These are phyloP conservation scores for Drepana arcuata DNA, from an alignment of 1,140 invertebrate genomes.

Conservation along the genomic window DNA sequence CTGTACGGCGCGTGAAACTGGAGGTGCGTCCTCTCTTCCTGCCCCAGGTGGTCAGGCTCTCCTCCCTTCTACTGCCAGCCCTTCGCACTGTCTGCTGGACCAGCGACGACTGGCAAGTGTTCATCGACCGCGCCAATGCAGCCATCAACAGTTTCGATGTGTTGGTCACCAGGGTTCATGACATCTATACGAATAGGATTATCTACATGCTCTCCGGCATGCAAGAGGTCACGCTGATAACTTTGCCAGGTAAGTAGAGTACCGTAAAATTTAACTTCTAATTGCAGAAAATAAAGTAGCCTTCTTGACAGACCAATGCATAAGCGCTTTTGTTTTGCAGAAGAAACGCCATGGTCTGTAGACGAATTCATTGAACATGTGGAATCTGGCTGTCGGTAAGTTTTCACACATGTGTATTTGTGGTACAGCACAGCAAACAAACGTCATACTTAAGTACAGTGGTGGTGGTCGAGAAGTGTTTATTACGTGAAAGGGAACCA, in stretches of 20 bases:
- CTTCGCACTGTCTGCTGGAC: conserved; percentile 87
- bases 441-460: too few species aligned
- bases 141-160: conserved; percentile 88
- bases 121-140: conserved; percentile 77
- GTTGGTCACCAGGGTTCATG: conserved; percentile 87
- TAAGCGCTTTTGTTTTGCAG: conserved; percentile 51
- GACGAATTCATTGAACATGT: conserved; percentile 89
- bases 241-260: conserved; percentile 76
- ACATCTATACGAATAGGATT: conserved; percentile 94
- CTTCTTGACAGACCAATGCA: too few species aligned
- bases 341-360: conserved; percentile 87
- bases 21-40: conserved; percentile 91
- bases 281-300: too few species aligned
- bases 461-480: too few species aligned
- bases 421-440: too few species aligned
- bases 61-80: conserved; percentile 85
- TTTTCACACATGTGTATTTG: too few species aligned
- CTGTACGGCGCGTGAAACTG: conserved; percentile 82
- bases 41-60: conserved; percentile 87
- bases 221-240: conserved; percentile 86
- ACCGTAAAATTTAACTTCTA: too few species aligned
- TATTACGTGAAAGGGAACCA: too few species aligned
- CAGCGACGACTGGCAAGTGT: conserved; percentile 81
- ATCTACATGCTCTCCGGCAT: conserved; percentile 89
- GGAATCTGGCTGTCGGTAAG: conserved; percentile 82